Conservation (phyloP, 2,888 invertebrate species). For the Cephus pygmeus region DNA sequence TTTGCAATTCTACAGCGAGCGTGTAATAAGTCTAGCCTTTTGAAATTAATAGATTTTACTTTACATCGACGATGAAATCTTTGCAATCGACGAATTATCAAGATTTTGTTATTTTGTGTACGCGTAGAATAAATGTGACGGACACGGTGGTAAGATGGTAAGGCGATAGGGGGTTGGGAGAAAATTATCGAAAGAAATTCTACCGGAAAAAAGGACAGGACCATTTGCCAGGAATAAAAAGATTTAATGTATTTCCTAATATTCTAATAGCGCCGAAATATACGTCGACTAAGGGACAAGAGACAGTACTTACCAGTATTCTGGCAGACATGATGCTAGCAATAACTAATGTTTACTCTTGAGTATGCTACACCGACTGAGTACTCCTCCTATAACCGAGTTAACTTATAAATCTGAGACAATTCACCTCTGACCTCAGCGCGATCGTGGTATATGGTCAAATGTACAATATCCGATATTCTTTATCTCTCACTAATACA, state of each 20-base stretch:
- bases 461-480: constrained; percentile 24
- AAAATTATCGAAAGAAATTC: background rate
- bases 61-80: background rate
- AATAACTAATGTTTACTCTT: constrained; percentile 21
- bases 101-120: background rate
- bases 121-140: background rate
- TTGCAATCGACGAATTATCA: background rate
- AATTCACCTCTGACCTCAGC: constrained; percentile 56
- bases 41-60: background rate
- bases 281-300: background rate
- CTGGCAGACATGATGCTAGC: constrained; percentile 32
- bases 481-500: constrained; percentile 30
- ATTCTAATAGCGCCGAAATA: background rate
- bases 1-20: background rate
- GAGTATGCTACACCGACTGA: constrained; percentile 48
- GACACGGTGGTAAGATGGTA: too few species aligned
- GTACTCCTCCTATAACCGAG: constrained; percentile 32
- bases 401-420: constrained; percentile 57
- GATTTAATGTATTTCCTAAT: background rate
- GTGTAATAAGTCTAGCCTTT: background rate
- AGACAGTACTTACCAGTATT: constrained; percentile 35
- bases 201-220: background rate
- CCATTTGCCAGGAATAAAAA: background rate
- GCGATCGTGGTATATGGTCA: constrained; percentile 32
- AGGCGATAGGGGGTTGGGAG: too few species aligned